Conservation (phyloP, 2,113 vertebrate species). For the Chloroceryle aenea region DNA sequence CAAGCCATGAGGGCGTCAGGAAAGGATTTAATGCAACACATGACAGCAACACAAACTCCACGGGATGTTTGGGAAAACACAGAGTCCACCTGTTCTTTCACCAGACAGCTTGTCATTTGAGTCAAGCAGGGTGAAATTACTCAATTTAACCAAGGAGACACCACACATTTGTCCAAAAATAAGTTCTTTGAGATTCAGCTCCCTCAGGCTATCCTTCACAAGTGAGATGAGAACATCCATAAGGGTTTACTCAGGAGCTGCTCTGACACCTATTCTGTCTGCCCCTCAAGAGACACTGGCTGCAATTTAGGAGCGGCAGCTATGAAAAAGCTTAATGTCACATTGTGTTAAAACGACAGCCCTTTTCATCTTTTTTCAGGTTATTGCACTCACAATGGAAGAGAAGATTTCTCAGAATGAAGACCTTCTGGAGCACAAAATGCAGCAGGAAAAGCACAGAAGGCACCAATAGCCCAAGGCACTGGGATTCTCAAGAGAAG, state of each 20-base stretch:
- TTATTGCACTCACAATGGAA: not conserved
- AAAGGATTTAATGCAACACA: not conserved
- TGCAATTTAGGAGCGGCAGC: not conserved
- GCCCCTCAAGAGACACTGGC: not conserved
- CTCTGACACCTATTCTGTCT: not conserved
- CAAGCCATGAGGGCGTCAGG: not conserved
- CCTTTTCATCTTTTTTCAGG: not conserved
- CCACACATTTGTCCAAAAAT: not conserved
- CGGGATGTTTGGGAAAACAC: not conserved
- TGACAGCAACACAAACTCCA: not conserved
- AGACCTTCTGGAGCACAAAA: not conserved
- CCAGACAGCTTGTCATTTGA: not conserved
- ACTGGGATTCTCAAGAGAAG: not conserved
- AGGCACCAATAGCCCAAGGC: not conserved
- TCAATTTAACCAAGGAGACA: not conserved
- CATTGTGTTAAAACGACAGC: not conserved
- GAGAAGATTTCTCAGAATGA: not conserved
- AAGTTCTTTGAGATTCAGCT: not conserved
- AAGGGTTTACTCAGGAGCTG: not conserved
- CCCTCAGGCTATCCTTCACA: fast-evolving
- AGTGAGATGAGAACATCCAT: not conserved
- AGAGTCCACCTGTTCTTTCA: not conserved
- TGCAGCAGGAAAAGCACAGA: not conserved
- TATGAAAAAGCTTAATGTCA: not conserved
- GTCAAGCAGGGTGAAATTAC: not conserved